phyloP scores from a whole-genome alignment of 2,797 vertebrate species.

The Leptatherina wallacei region DNA sequence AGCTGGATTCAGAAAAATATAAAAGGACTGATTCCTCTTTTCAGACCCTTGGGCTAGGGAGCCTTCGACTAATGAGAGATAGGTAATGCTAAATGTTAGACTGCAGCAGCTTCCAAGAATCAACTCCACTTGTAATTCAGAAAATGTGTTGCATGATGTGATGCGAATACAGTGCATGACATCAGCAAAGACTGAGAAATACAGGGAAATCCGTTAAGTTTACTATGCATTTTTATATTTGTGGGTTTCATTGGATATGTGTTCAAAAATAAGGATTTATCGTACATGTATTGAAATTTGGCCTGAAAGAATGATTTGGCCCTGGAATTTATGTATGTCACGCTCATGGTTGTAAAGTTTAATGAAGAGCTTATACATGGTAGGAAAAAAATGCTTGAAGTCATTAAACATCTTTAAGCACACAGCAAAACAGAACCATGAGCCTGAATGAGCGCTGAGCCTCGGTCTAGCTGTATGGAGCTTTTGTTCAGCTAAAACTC shows the following conservation, averaged over 20 bases:
- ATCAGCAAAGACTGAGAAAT: conserved; percentile 20
- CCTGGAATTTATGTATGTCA: conserved; percentile 5
- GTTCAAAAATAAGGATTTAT: conserved; percentile 6
- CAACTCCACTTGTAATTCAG: conserved; percentile 31
- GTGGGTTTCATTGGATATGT: conserved; percentile 27
- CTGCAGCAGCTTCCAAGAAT: conserved; percentile 29
- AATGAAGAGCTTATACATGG: conserved; percentile 21
- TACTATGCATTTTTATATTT: conserved; percentile 18
- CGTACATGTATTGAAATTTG: conserved; percentile 19
- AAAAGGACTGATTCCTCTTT: conserved; percentile 16
- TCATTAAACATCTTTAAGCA: conserved; percentile 20
- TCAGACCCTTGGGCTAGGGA: conserved; percentile 14
- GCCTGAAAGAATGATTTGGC: conserved; percentile 1
- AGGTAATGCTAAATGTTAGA: conserved; percentile 29
- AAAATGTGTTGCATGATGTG: conserved; percentile 21
- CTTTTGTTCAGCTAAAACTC: conserved; percentile 36
- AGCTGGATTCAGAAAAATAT: conserved; percentile 32
- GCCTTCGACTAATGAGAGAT: conserved; percentile 30
- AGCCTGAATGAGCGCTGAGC: neutral
- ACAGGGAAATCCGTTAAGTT: conserved; percentile 3
- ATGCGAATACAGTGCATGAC: neutral
- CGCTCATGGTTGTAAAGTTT: conserved; percentile 29
- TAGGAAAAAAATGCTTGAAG: conserved; percentile 1
- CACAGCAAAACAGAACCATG: conserved; percentile 2
- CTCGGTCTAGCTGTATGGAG: conserved; percentile 32